Conservation (phyloP, 2,797 vertebrate species). For the Peromyscus aztecus region DNA sequence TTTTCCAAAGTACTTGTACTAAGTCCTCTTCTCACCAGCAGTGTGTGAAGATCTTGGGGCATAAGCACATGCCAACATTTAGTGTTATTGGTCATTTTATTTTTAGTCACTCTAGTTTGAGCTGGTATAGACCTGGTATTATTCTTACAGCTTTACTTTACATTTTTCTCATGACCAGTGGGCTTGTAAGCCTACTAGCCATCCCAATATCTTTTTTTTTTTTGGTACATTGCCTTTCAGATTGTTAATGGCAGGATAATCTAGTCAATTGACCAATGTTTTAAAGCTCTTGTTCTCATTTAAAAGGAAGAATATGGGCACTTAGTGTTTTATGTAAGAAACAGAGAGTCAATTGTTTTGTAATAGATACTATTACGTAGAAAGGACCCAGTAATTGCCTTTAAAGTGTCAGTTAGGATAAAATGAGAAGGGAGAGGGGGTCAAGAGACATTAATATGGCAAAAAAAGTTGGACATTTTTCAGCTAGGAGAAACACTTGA, state of each 20-base stretch:
- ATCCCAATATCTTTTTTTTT: neutral
- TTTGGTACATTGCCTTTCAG: neutral
- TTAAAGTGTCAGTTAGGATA: neutral
- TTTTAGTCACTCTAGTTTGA: neutral
- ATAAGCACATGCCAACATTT: neutral
- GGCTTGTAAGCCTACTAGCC: neutral
- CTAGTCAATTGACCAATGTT: neutral
- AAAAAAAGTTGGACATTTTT: neutral
- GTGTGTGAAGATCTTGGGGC: neutral
- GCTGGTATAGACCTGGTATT: neutral
- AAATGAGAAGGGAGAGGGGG: neutral
- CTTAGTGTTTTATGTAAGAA: neutral
- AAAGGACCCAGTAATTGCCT: neutral
- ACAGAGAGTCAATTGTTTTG: neutral
- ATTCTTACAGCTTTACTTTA: neutral
- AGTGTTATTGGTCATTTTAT: neutral
- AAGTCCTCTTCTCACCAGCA: neutral
- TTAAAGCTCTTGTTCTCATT: neutral
- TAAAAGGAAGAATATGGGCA: neutral
- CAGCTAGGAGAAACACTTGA: neutral
- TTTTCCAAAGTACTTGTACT: neutral
- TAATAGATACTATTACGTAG: neutral
- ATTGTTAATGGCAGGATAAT: neutral
- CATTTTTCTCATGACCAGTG: neutral
- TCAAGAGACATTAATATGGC: neutral